Conservation (phyloP, 2,797 vertebrate genomes). For the Chrysolophus pictus region DNA sequence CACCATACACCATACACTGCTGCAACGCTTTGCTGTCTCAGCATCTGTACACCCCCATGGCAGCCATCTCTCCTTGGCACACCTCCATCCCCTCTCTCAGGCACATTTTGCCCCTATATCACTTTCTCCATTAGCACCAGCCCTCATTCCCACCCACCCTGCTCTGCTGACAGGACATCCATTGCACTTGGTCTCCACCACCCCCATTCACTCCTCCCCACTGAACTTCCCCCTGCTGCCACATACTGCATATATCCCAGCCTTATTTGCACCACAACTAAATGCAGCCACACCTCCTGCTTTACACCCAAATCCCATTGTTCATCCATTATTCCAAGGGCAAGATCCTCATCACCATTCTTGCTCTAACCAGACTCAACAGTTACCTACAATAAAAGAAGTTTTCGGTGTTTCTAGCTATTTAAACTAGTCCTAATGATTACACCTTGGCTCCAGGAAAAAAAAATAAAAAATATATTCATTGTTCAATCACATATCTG, state of each 20-base stretch:
- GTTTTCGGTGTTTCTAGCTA: slow-evolving; percentile 68
- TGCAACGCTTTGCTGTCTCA: slow-evolving; percentile 81
- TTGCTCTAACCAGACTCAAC: slow-evolving; percentile 73
- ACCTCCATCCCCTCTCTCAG: slow-evolving; percentile 82
- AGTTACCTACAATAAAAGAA: slow-evolving; percentile 69
- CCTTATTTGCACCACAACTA: slow-evolving; percentile 81
- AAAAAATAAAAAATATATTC: slow-evolving; percentile 8
- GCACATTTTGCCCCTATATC: slow-evolving; percentile 80
- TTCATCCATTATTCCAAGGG: slow-evolving; percentile 85
- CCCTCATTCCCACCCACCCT: slow-evolving; percentile 84
- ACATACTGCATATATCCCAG: slow-evolving; percentile 83
- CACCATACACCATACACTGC: slow-evolving; percentile 80
- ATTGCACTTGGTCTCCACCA: slow-evolving; percentile 84
- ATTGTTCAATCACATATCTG: neutral
- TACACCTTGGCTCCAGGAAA: neutral
- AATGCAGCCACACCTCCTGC: slow-evolving; percentile 74
- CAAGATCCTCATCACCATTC: slow-evolving; percentile 81
- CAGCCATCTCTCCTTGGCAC: slow-evolving; percentile 73
- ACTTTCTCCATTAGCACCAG: slow-evolving; percentile 73
- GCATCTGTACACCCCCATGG: slow-evolving; percentile 74
- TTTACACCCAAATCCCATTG: slow-evolving; percentile 81
- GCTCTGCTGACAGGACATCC: slow-evolving; percentile 83
- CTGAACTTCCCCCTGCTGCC: slow-evolving; percentile 78
- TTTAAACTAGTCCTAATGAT: slow-evolving; percentile 54
- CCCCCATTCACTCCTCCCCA: slow-evolving; percentile 76